Evolutionary conservation across 2,888 invertebrate species (phyloP).

Genomic region (Polia nebulosa): DNA sequence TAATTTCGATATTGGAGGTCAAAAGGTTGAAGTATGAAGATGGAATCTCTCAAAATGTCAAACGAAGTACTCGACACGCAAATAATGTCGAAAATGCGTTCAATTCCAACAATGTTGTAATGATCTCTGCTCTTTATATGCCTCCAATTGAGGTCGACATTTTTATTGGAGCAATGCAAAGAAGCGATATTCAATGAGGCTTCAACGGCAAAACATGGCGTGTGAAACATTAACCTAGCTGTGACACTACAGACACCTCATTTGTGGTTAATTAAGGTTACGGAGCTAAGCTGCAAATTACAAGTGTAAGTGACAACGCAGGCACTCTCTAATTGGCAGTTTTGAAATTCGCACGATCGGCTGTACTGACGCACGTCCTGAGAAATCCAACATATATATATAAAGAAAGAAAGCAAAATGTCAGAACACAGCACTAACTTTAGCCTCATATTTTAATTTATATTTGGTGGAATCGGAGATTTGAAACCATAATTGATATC

Average conservation of each 20-base stretch:
- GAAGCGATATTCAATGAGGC: conserved; percentile 67
- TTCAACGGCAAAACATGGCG: conserved; percentile 72
- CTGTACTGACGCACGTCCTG: neutral
- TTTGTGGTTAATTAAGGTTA: conserved; percentile 51
- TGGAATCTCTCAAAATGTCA: conserved; percentile 80
- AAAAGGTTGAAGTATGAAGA: conserved; percentile 79
- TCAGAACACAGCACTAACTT: neutral
- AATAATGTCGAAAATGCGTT: conserved; percentile 68
- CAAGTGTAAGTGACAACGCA: conserved; percentile 23
- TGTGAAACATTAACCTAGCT: conserved; percentile 55
- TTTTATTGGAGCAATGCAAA: conserved; percentile 79
- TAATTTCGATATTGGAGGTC: conserved; percentile 68
- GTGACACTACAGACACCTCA: conserved; percentile 34
- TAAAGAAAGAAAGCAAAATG: neutral
- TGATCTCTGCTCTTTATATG: conserved; percentile 62
- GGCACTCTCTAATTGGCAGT: conserved; percentile 11
- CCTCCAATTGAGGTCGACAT: conserved; percentile 74
- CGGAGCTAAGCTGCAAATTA: conserved; percentile 31
- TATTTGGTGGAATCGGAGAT: neutral
- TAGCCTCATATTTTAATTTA: neutral
- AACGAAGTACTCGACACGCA: conserved; percentile 56
- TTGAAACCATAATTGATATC: neutral
- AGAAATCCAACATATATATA: neutral
- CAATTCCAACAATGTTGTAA: conserved; percentile 74
- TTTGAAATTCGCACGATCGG: neutral